These are phyloP conservation scores for Melierax canorus DNA, from an alignment of 2,113 vertebrate genomes.

Conservation along the genomic window DNA sequence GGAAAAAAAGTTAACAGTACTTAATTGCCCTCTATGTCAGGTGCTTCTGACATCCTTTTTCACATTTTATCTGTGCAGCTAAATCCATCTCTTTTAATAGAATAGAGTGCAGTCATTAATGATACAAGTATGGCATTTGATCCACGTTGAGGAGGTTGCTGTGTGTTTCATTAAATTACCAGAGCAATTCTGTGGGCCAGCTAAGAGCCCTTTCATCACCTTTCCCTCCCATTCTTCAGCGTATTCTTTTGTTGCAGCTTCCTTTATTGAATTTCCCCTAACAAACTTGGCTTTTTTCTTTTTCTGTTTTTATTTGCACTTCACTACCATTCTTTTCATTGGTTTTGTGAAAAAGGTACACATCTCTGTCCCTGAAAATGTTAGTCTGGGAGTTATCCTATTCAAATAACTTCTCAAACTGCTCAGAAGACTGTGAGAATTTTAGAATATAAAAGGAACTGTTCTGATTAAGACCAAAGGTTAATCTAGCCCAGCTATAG, in stretches of 20 bases:
- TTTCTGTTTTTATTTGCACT: neutral
- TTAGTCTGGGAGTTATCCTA: neutral
- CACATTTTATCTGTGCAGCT: neutral
- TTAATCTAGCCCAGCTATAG: neutral
- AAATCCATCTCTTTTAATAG: conserved; percentile 25
- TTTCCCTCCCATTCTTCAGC: neutral
- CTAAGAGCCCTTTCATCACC: neutral
- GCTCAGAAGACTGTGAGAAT: neutral
- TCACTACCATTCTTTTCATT: neutral
- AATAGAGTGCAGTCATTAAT: conserved; percentile 41
- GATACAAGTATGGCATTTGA: conserved; percentile 16
- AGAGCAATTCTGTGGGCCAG: neutral
- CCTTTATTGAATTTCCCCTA: neutral
- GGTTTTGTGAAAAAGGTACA: neutral
- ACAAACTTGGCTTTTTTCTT: neutral
- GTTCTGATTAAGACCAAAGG: neutral
- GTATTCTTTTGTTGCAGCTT: neutral
- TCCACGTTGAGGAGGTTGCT: neutral
- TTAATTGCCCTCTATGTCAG: neutral
- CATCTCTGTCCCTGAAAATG: neutral
- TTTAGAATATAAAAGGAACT: neutral
- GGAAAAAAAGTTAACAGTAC: conserved; percentile 38
- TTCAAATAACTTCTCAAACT: neutral
- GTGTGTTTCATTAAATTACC: neutral
- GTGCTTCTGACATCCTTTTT: neutral